Evolutionary conservation across 2,888 invertebrate genomes (phyloP).

Genomic region (Sicus ferrugineus): DNA sequence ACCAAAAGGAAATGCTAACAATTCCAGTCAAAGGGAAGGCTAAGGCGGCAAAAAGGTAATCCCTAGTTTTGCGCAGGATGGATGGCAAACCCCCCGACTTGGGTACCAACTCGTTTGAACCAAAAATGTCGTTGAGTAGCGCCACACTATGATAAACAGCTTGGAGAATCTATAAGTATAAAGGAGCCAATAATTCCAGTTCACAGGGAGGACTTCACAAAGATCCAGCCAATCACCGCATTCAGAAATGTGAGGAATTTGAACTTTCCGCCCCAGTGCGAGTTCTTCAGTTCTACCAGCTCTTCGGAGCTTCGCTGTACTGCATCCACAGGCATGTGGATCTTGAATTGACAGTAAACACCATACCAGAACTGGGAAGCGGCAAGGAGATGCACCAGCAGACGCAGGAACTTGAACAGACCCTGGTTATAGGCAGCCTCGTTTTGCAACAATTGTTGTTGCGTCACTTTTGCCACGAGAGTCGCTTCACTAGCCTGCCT

Average conservation of each 20-base stretch:
- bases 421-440: conserved; percentile 51
- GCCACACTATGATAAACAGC: conserved; percentile 79
- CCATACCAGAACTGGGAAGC: conserved; percentile 73
- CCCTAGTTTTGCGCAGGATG: conserved; percentile 72
- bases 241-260: conserved; percentile 83
- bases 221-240: conserved; percentile 70
- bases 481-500: conserved; percentile 22
- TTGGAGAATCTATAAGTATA: conserved; percentile 72
- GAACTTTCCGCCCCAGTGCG: conserved; percentile 75
- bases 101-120: conserved; percentile 72
- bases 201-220: background rate
- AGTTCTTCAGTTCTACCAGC: conserved; percentile 49
- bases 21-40: conserved; percentile 82
- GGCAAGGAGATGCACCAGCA: conserved; percentile 68
- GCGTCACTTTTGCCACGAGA: conserved; percentile 16
- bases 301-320: conserved; percentile 40
- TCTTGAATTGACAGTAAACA: conserved; percentile 73
- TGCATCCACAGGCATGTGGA: conserved; percentile 56
- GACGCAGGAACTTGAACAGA: conserved; percentile 49
- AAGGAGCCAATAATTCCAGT: background rate
- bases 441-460: conserved; percentile 41
- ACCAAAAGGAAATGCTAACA: conserved; percentile 88
- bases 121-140: conserved; percentile 76
- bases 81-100: conserved; percentile 68
- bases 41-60: conserved; percentile 72